Conservation (phyloP, 23 tunicate species). For the Styela clava region DNA sequence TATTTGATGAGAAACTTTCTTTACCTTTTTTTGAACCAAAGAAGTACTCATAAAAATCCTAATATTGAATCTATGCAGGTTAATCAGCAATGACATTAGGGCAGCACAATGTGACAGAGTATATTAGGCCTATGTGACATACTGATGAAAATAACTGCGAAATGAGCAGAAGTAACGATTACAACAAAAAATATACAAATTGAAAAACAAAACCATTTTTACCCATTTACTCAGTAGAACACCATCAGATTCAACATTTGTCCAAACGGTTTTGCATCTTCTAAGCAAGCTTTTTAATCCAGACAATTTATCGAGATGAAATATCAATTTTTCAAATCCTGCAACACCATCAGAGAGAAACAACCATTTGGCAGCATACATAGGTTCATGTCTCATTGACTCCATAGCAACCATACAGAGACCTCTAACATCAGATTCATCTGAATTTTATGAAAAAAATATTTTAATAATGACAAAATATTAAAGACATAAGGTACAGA, state of each 20-base stretch:
- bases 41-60: too few relatives aligned
- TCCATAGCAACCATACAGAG: conserved; percentile 59
- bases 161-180: too few relatives aligned
- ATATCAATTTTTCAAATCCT: conserved; percentile 54
- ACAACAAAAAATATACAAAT: too few relatives aligned
- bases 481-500: too few relatives aligned
- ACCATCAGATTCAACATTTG: not conserved
- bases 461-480: not conserved
- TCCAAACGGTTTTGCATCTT: conserved; percentile 29
- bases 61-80: too few relatives aligned
- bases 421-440: conserved; percentile 53
- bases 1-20: too few relatives aligned
- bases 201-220: too few relatives aligned
- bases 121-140: too few relatives aligned
- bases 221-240: conserved; percentile 41
- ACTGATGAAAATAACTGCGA: too few relatives aligned
- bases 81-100: too few relatives aligned
- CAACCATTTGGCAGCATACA: conserved; percentile 44
- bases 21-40: too few relatives aligned
- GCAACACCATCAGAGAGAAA: conserved; percentile 53
- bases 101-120: too few relatives aligned
- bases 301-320: conserved; percentile 34
- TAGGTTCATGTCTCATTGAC: conserved; percentile 39
- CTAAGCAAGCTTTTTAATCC: conserved; percentile 18
- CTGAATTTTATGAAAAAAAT: conserved; percentile 12